Evolutionary conservation across 2,797 vertebrate genomes (phyloP).

Genomic region (Coranthus polyacanthus): DNA sequence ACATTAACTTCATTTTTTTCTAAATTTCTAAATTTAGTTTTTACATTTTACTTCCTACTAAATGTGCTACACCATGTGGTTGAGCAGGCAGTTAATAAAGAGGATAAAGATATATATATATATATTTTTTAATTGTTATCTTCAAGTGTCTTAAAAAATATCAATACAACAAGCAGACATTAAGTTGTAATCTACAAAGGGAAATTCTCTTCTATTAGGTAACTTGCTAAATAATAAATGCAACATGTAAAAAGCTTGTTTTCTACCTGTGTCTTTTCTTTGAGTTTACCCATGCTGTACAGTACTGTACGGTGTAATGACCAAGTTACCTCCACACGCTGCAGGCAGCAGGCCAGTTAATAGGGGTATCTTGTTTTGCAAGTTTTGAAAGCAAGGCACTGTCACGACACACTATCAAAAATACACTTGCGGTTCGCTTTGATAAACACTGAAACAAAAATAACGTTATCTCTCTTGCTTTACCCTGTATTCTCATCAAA

Average conservation of each 20-base stretch:
- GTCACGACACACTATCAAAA: conserved; percentile 24
- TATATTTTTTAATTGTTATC: too few relatives aligned
- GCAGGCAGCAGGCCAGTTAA: conserved; percentile 11
- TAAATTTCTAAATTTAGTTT: too few relatives aligned
- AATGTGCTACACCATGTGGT: too few relatives aligned
- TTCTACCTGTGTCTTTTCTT: too few relatives aligned
- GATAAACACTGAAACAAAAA: conserved; percentile 48
- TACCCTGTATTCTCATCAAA: conserved; percentile 13
- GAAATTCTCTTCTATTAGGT: background rate
- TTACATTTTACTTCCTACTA: too few relatives aligned
- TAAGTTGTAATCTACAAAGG: conserved; percentile 9
- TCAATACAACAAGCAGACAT: background rate
- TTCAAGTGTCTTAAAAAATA: background rate
- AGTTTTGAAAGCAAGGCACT: conserved; percentile 48
- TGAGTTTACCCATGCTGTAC: too few relatives aligned
- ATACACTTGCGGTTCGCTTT: conserved; percentile 52
- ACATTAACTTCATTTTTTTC: too few relatives aligned
- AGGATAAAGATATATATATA: too few relatives aligned
- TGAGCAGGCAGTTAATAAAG: too few relatives aligned
- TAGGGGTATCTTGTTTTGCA: conserved; percentile 36
- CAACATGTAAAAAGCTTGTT: too few relatives aligned
- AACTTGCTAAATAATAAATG: too few relatives aligned
- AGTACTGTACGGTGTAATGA: too few relatives aligned
- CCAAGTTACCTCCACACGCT: conserved; percentile 10
- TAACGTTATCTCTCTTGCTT: conserved; percentile 23